Conservation (phyloP, 1,140 invertebrate genomes). For the Fopius arisanus region DNA sequence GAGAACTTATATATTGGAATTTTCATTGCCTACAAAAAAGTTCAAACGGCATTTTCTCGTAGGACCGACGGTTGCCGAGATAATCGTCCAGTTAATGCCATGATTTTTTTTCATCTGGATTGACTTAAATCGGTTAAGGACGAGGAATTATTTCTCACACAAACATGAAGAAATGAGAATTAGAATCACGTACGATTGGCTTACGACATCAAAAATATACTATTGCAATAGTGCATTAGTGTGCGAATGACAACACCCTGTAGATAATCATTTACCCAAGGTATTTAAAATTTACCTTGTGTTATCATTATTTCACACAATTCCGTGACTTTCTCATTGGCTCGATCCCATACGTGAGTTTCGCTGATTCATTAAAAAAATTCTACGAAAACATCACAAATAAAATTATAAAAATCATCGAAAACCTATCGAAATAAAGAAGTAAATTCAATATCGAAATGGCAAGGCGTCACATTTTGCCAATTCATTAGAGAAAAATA, state of each 20-base stretch:
- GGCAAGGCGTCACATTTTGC: too few relatives aligned
- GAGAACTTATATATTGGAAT: too few relatives aligned
- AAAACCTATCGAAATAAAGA: too few relatives aligned
- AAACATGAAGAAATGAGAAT: conserved; percentile 15
- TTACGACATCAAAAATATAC: conserved; percentile 63
- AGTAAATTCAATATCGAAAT: too few relatives aligned
- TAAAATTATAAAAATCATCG: too few relatives aligned
- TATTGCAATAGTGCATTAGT: conserved; percentile 59
- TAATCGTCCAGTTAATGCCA: too few relatives aligned
- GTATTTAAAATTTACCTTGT: not conserved
- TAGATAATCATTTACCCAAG: conserved; percentile 41
- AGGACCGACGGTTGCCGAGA: too few relatives aligned
- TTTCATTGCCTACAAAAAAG: too few relatives aligned
- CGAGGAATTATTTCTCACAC: not conserved
- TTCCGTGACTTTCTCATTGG: not conserved
- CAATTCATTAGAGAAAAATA: too few relatives aligned
- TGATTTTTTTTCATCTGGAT: too few relatives aligned
- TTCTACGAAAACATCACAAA: not conserved
- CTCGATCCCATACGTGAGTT: not conserved
- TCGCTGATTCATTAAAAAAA: not conserved
- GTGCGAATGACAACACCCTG: conserved; percentile 46
- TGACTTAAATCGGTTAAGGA: too few relatives aligned
- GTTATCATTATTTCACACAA: conserved; percentile 13
- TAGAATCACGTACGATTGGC: conserved; percentile 52
- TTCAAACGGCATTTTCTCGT: too few relatives aligned